A percentile compares a stretch with the other conserved stretches of the same genome.
Conservation (phyloP, 2,113 vertebrate genomes). For the cat (Felis catus) region DNA sequence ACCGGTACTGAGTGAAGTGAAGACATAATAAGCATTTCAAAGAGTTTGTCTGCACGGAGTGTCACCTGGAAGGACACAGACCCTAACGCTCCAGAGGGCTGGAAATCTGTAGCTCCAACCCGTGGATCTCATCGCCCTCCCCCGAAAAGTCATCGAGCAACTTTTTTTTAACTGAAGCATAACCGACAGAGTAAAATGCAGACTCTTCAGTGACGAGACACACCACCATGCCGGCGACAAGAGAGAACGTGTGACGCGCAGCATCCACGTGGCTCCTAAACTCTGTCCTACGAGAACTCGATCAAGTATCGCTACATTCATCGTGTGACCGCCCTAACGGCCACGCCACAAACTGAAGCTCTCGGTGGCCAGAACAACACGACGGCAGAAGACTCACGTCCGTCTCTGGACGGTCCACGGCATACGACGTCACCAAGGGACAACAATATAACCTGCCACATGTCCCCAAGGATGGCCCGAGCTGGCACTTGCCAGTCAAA, state of each 20-base stretch:
- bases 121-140: not conserved
- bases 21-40: not conserved
- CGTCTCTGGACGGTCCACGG: not conserved
- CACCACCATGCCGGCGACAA: not conserved
- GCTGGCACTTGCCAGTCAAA: not conserved
- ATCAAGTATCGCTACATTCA: not conserved
- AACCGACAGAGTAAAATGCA: not conserved
- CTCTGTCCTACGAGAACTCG: not conserved
- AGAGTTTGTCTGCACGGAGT: not conserved
- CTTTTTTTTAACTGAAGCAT: not conserved
- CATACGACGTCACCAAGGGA: not conserved
- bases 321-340: too few species aligned
- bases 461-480: not conserved
- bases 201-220: not conserved
- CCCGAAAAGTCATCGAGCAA: not conserved
- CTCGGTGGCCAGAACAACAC: not conserved
- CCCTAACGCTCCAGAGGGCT: too few species aligned
- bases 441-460: not conserved
- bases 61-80: not conserved
- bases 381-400: not conserved
- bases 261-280: not conserved
- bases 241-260: not conserved
- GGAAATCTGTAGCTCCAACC: not conserved
- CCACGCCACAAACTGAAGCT: not conserved
- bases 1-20: not conserved